Evolutionary conservation across 1,140 invertebrate species (phyloP), one percentile per base, ranked within the genome.

Genomic region (Drepana arcuata): DNA sequence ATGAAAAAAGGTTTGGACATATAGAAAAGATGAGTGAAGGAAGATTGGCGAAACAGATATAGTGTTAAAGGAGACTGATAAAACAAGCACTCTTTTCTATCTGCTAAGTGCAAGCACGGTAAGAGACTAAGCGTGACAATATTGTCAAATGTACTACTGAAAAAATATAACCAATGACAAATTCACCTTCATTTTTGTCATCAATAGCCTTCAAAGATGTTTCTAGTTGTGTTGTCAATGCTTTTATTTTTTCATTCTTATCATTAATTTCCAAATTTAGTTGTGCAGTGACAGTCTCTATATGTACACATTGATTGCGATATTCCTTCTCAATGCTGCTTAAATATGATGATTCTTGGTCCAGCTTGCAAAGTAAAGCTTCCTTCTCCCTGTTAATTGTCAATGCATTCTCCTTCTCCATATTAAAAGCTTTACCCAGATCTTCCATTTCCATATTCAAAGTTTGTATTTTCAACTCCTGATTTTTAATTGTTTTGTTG

Each of bases 311-410:
- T 41, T 62, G 45, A 41, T 44, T 55, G 14, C 54, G 25, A 43
- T 64, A 64, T 26, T 59, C 58, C 7, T 51, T 46, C 43, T 64
- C 51, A 25, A 59, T 21, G 12, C 46, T 43, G 27, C 34, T 57
- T 47, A 48, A 54, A 16, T 35, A 37, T n/a, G 29, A 26, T 2
- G 40, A 46, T 14, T 50, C 42, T 30, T 52, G 41, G 13, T 36
- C 23, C 12, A 64, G 34, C 13, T 54, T 51, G 10, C 42, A 13
- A 10, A 36, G 16, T 14, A 67, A 27, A 6, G 32, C 24, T 9
- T 30, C 29, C 37, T 55, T 63, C 15, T 67, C 59, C 14, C 36
- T 51, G 29, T 50, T 16, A 13, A 42, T 14, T 5, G 15, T 1
- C 12, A 12, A 24, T 9, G 46, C 10, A 36, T 48, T 51, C 29